Conservation (phyloP, 2,113 vertebrate genomes). For the Perccottus glenii region DNA sequence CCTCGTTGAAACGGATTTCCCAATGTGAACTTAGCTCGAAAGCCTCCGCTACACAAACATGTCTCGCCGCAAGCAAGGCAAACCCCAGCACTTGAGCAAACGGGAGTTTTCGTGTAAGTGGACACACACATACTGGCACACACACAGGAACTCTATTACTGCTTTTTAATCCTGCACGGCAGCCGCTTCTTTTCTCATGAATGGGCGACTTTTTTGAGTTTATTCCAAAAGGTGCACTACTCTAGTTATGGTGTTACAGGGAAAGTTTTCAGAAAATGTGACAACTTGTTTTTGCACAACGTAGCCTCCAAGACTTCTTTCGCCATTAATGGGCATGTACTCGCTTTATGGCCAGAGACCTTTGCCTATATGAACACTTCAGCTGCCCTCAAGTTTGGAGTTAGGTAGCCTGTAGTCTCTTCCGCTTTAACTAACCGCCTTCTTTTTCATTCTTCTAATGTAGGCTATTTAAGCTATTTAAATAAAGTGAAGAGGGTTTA, state of each 20-base stretch:
- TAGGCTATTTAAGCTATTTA: conserved; percentile 5
- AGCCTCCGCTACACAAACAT: conserved; percentile 88
- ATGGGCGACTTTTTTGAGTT: conserved; percentile 42
- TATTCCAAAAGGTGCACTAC: conserved; percentile 9
- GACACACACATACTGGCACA: conserved; percentile 47
- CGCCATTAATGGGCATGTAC: conserved; percentile 72
- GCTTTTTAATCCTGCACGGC: conserved; percentile 20
- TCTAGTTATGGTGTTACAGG: neutral
- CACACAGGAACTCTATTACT: conserved; percentile 63
- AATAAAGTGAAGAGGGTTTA: conserved; percentile 17
- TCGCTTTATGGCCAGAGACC: conserved; percentile 64
- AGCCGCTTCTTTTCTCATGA: neutral
- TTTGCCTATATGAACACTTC: conserved; percentile 52
- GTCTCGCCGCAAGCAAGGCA: conserved; percentile 99
- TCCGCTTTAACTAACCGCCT: neutral
- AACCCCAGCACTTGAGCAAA: conserved; percentile 99
- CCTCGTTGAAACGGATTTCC: conserved; percentile 82
- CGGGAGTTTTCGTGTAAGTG: conserved; percentile 99
- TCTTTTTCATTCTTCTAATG: too few species aligned
- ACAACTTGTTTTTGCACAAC: conserved; percentile 40
- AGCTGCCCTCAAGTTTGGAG: conserved; percentile 8
- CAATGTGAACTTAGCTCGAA: conserved; percentile 73
- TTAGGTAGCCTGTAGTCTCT: neutral
- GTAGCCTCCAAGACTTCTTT: conserved; percentile 52
- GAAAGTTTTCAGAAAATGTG: conserved; percentile 42